phyloP scores from a whole-genome alignment of 2,113 vertebrate genomes.

The Odocoileus hemionus region DNA sequence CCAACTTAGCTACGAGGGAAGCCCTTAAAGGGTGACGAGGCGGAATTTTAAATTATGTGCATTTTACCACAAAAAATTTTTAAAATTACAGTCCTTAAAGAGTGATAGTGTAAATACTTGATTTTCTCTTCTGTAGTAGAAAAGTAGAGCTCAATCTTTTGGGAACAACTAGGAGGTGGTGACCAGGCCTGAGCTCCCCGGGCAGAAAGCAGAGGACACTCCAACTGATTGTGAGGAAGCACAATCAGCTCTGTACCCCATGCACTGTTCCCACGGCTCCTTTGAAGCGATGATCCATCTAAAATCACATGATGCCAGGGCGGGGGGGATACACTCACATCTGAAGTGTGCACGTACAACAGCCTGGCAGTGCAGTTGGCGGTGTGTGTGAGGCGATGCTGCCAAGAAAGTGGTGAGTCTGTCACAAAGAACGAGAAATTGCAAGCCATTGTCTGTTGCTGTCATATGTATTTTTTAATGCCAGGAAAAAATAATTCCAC shows the following conservation, averaged over 20 bases:
- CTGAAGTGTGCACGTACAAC: not conserved
- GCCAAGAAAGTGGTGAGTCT: not conserved
- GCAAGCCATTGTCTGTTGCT: not conserved
- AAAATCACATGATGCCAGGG: not conserved
- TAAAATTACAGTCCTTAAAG: not conserved
- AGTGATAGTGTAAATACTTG: not conserved
- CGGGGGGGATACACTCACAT: not conserved
- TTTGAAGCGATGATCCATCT: not conserved
- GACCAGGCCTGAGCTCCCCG: not conserved
- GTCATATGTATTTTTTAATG: not conserved
- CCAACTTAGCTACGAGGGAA: not conserved
- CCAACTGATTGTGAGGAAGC: not conserved
- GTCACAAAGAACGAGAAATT: not conserved
- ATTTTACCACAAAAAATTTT: not conserved
- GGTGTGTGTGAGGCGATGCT: rapidly evolving
- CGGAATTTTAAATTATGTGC: not conserved
- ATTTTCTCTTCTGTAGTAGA: not conserved
- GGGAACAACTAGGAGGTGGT: not conserved
- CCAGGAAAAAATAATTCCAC: not conserved
- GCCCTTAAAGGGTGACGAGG: not conserved
- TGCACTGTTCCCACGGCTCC: not conserved
- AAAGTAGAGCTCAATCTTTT: not conserved
- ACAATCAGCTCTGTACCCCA: rapidly evolving
- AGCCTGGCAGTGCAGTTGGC: not conserved
- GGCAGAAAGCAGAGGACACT: not conserved